Base-by-base conservation (phyloP, 2,113 vertebrate species). In the Paraplagusia blochii region DNA sequence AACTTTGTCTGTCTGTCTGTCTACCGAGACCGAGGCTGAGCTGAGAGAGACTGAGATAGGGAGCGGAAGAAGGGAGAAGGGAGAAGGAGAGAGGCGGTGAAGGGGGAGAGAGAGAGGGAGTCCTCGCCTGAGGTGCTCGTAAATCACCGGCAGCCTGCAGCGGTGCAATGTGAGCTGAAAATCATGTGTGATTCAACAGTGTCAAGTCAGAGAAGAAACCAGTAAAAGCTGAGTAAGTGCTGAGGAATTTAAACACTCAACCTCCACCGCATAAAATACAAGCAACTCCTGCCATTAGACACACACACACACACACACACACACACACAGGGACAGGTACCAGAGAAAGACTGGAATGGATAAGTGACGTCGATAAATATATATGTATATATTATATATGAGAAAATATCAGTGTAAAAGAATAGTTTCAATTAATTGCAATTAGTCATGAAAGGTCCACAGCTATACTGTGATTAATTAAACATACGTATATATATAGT, bases 111-210 rank as follows among this genome's bases (percentile, higher is more conserved):
- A 40, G 22, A 45, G 53, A 46, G 55, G 52, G 72, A 57, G 33
- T 51, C 51, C 55, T 71, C 19, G 69, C 70, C 74, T 9, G n/a
- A 76, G 74, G 75, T 72, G 61, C 58, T 38, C 74, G 66, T 87
- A 77, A 85, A 85, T 84, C 83, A 84, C 71, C 10, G 42, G 47
- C 11, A 78, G 74, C 70, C 64, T 63, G 81, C 69, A 78, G 78
- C 56, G 54, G 59, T 70, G 82, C 63, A 73, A 48, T 76, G 76
- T 59, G 77, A 79, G 73, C 77, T 69, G 66, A 69, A 73, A 76
- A 77, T 80, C 74, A 78, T 61, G 58, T 74, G 75, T 70, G 79
- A 75, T 80, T 83, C 80, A 78, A 80, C 74, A 81, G 62, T 74
- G 48, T 81, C 46, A 53, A 77, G 58, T 68, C 65, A 63, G 66